A percentile compares a stretch with the other conserved stretches of the same genome.
Evolutionary conservation across 2,113 vertebrate species (phyloP).

Genomic region (Rhodinocichla rosea): DNA sequence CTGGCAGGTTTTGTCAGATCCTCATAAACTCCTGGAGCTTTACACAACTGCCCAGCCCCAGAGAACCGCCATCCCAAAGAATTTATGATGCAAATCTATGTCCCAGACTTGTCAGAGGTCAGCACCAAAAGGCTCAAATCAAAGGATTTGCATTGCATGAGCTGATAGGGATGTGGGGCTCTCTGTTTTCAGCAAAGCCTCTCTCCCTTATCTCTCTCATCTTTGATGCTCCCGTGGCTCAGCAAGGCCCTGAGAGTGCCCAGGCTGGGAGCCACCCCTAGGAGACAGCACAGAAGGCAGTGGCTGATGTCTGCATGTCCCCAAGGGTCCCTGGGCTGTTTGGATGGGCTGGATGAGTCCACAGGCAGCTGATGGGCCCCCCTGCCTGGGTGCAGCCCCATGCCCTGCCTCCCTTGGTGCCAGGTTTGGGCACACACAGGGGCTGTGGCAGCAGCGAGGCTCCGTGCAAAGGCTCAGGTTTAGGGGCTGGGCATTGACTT

Average conservation of each 20-base stretch:
- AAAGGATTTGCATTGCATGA: background rate
- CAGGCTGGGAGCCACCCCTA: background rate
- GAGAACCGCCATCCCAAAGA: background rate
- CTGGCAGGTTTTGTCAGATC: background rate
- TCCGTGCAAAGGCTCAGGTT: background rate
- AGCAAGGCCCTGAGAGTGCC: background rate
- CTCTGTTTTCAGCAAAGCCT: background rate
- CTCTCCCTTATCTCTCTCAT: background rate
- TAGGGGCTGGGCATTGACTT: constrained; percentile 34
- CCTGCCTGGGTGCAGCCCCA: background rate
- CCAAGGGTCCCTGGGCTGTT: background rate
- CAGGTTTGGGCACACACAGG: rapidly evolving
- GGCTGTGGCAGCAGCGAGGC: background rate
- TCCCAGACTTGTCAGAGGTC: background rate
- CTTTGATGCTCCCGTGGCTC: background rate
- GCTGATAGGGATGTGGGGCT: background rate
- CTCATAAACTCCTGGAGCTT: background rate
- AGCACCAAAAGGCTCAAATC: background rate
- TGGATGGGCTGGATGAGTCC: background rate
- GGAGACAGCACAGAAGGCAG: rapidly evolving
- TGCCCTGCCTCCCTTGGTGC: background rate
- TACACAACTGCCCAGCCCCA: background rate
- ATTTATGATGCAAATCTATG: background rate
- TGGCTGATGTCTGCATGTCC: background rate
- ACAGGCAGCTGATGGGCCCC: background rate